phyloP scores from a whole-genome alignment of 1,140 invertebrate species.

The Geopemphigus sp. region DNA sequence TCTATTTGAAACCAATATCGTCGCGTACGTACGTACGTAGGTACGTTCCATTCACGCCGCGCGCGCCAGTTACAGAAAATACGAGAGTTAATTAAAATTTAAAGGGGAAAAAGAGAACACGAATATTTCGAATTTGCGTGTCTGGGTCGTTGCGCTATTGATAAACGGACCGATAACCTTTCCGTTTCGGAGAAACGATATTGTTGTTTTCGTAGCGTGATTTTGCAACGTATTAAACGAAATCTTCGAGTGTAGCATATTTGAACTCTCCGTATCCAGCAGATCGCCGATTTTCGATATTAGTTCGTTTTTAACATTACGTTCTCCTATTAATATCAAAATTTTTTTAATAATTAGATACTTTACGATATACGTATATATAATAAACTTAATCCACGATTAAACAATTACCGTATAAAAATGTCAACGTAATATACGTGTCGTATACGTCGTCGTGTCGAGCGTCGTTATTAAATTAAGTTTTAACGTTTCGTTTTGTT shows the following conservation, averaged over 20 bases:
- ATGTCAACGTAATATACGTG: too few relatives aligned
- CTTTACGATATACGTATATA: too few relatives aligned
- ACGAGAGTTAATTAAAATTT: neutral
- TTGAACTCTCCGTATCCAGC: slow-evolving; percentile 1
- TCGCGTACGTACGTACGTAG: neutral
- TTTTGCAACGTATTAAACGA: neutral
- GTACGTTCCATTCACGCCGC: neutral
- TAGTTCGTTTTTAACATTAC: too few relatives aligned
- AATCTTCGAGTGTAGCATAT: neutral
- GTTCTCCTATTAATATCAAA: too few relatives aligned
- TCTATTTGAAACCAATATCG: neutral
- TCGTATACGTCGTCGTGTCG: too few relatives aligned
- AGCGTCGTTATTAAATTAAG: too few relatives aligned
- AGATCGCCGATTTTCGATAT: neutral
- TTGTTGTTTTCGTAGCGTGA: neutral
- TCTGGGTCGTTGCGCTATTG: neutral
- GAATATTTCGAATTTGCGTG: neutral
- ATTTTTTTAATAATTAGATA: too few relatives aligned
- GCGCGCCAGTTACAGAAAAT: too few relatives aligned
- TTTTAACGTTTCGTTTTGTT: too few relatives aligned
- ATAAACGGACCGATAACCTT: slow-evolving; percentile 28
- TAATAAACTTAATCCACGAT: too few relatives aligned
- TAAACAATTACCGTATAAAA: too few relatives aligned
- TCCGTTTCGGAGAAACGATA: slow-evolving; percentile 13
- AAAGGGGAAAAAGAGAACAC: neutral